Base-by-base conservation (phyloP, 2,797 vertebrate species). In the Muraenolepis orangiensis region DNA sequence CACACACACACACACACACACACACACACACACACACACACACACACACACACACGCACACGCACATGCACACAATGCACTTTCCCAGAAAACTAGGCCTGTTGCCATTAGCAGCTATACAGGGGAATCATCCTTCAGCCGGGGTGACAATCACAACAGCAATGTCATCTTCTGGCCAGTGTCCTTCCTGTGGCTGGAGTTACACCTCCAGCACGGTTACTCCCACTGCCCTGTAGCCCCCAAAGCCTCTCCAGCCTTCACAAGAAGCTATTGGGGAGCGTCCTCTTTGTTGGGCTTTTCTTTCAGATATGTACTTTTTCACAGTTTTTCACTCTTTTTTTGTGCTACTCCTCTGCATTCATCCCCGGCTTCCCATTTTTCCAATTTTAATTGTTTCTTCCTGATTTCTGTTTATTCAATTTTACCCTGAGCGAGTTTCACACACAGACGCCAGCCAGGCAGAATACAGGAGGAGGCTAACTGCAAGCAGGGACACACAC, bases 391-490 rank as follows among this genome's bases (percentile, higher is more conserved):
- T 30, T 16, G 79, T 80, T 87, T 78, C 42, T 74, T 77, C n/a
- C n/a, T n/a, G n/a, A n/a, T 79, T 76, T 34, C 79, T 81, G 57
- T 80, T 86, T 69, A 72, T 85, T 75, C 75, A n/a, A 83, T 84
- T 87, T 83, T 2, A 80, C 83, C 77, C 77, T 84, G 42, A 84
- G 61, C 66, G 72, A 76, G 51, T 46, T 4, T 74, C 79, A 80
- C 38, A 81, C 74, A 84, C 36, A 29, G 38, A 36, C 67, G 26
- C 69, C 26, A 57, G 12, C 70, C 28, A 46, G 3, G 30, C 18
- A 34, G 66, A 75, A 61, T 14, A 30, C 66, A 13, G 28, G 12
- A 30, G 28, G 26, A 13, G 4, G 18, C 7, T 6, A 14, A 31
- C 12, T 14, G 12, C 6, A 5, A 67, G 29, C 4, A 31, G 42